These are phyloP conservation scores for Montipora cactus DNA, from an alignment of 64 coral and sea anemone species.

Conservation along the genomic window DNA sequence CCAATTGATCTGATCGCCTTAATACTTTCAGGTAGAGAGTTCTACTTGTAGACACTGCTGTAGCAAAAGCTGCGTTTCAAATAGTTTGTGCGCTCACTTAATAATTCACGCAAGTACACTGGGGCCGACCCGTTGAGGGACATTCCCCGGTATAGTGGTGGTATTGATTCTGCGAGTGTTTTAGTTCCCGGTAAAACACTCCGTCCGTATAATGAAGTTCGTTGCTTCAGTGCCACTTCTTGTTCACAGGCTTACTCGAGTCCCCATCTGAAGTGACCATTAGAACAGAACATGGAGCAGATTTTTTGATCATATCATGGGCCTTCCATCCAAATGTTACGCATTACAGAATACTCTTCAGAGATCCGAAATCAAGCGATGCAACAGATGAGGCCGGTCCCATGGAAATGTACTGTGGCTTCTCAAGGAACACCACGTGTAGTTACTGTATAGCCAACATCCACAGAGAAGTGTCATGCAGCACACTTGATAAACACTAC, in stretches of 20 bases:
- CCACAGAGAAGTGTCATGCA: constrained; percentile 8
- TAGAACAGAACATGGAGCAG: not conserved
- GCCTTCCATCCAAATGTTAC: not conserved
- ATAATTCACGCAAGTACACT: no score
- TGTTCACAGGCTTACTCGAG: not conserved
- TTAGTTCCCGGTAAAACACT: no score
- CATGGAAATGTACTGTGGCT: not conserved
- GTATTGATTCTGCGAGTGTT: no score
- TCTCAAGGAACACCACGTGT: constrained; percentile 4
- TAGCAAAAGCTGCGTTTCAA: no score
- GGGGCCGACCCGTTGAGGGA: no score
- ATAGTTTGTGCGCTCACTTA: no score
- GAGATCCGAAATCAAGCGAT: not conserved
- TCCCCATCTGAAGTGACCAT: constrained; percentile 1
- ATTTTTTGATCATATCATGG: constrained; percentile 48
- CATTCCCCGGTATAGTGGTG: no score
- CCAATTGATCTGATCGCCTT: no score
- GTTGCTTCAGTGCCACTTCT: not conserved
- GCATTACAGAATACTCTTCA: constrained; percentile 26
- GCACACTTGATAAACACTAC: constrained; percentile 11
- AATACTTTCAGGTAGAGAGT: no score
- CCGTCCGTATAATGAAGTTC: no score
- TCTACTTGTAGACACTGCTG: no score
- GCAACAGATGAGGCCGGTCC: constrained; percentile 12
- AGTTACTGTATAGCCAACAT: constrained; percentile 40